Evolutionary conservation across 2,888 invertebrate genomes (phyloP).

Genomic region (Drosophila nigritarsus): DNA sequence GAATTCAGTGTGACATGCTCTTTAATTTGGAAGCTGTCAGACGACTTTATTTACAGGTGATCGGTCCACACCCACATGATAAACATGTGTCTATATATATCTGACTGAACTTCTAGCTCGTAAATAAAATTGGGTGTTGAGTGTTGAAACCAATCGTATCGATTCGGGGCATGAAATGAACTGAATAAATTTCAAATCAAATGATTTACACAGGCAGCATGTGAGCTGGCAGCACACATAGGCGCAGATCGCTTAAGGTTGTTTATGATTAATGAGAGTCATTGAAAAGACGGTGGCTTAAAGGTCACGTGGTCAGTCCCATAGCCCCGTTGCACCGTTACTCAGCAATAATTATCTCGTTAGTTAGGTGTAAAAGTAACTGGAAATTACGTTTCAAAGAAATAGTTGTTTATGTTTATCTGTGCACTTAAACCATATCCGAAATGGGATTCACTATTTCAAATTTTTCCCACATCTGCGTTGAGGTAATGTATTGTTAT

Average conservation of each 20-base stretch:
- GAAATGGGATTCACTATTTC: conserved; percentile 9
- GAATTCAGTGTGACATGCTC: conserved; percentile 7
- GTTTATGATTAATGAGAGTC: conserved; percentile 15
- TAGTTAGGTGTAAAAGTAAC: conserved; percentile 6
- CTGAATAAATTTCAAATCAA: conserved; percentile 16
- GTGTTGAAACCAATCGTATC: conserved; percentile 36
- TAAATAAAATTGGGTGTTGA: conserved; percentile 24
- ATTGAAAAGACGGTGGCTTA: conserved; percentile 2
- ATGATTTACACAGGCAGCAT: conserved; percentile 3
- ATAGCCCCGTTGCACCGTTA: neutral
- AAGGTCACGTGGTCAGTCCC: conserved; percentile 10
- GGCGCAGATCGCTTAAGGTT: neutral
- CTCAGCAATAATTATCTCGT: neutral
- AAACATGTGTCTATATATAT: conserved; percentile 11
- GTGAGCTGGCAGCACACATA: conserved; percentile 1
- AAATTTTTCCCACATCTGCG: neutral
- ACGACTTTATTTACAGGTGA: conserved; percentile 15
- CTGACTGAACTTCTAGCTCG: conserved; percentile 14
- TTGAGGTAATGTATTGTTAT: neutral
- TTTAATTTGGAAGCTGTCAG: conserved; percentile 7
- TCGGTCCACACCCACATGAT: conserved; percentile 43
- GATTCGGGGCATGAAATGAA: conserved; percentile 47
- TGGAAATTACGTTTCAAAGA: conserved; percentile 10
- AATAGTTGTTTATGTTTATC: conserved; percentile 5
- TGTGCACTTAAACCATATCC: neutral